These are phyloP conservation scores for Lutjanus erythropterus DNA, from an alignment of 2,113 vertebrate genomes.

Conservation along the genomic window DNA sequence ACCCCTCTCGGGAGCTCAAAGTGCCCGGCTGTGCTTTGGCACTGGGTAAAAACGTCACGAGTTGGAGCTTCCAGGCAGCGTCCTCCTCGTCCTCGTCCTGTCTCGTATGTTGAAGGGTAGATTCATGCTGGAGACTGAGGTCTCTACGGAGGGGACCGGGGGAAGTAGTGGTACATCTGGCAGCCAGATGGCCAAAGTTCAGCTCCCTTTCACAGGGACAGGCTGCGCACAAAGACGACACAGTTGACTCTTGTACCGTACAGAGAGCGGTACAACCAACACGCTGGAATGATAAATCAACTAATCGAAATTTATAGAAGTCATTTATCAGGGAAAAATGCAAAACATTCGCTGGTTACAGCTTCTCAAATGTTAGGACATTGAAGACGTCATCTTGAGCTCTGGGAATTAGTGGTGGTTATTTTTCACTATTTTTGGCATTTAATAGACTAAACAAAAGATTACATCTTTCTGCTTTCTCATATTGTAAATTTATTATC, in stretches of 20 bases:
- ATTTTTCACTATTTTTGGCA: neutral
- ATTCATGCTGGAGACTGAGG: conserved; percentile 43
- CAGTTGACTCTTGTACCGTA: conserved; percentile 35
- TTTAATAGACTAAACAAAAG: neutral
- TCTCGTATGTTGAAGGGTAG: conserved; percentile 44
- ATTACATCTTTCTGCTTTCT: neutral
- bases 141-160: conserved; percentile 56
- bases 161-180: conserved; percentile 78
- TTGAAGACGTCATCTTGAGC: neutral
- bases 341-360: neutral
- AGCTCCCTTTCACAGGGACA: conserved; percentile 61
- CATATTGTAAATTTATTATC: neutral
- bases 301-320: neutral
- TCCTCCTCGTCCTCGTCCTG: conserved; percentile 30
- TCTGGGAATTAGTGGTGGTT: neutral
- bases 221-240: conserved; percentile 59
- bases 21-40: conserved; percentile 60
- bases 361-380: no score
- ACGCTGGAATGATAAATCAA: neutral
- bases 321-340: neutral
- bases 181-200: conserved; percentile 77
- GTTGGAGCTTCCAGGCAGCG: conserved; percentile 7
- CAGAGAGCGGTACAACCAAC: neutral
- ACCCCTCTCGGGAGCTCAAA: conserved; percentile 58
- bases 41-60: conserved; percentile 29